A percentile compares a stretch with the other conserved stretches of the same genome.
phyloP scores from a whole-genome alignment of 2,797 vertebrate genomes.

The Buphagus erythrorhynchus region DNA sequence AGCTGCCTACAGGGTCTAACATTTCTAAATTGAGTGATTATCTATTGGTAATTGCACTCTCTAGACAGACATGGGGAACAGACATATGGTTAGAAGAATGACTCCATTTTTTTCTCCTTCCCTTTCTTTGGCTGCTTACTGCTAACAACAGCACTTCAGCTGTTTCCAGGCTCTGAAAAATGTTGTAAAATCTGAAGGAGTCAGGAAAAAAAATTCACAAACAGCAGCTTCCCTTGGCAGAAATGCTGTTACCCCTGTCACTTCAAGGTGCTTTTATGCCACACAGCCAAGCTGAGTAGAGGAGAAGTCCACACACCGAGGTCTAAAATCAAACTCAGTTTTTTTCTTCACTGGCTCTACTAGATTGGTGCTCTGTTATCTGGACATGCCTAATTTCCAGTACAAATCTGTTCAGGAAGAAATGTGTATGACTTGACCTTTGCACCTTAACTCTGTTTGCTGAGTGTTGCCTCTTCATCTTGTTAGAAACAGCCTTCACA shows the following conservation, averaged over 20 bases:
- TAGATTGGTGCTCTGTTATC: background rate
- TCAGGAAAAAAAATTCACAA: background rate
- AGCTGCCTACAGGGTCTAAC: slow-evolving; percentile 16
- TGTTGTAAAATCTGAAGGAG: background rate
- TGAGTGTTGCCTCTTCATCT: background rate
- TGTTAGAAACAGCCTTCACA: background rate
- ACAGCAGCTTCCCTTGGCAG: background rate
- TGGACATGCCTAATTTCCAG: background rate
- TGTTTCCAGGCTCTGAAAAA: slow-evolving; percentile 33
- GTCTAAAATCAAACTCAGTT: background rate
- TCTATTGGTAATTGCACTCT: slow-evolving; percentile 38
- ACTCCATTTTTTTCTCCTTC: background rate
- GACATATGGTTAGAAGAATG: slow-evolving; percentile 26
- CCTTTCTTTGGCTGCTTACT: slow-evolving; percentile 9
- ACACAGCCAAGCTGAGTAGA: background rate
- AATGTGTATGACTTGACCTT: background rate
- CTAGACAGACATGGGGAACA: slow-evolving; percentile 18
- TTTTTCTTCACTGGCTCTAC: background rate
- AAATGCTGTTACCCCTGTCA: background rate
- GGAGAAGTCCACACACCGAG: background rate
- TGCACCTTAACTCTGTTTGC: background rate
- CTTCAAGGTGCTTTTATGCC: slow-evolving; percentile 9
- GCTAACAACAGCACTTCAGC: background rate
- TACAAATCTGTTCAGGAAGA: background rate
- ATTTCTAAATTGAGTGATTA: slow-evolving; percentile 40